These are phyloP conservation scores for Hypotaenidia okinawae DNA, from an alignment of 2,797 vertebrate species.

Conservation along the genomic window DNA sequence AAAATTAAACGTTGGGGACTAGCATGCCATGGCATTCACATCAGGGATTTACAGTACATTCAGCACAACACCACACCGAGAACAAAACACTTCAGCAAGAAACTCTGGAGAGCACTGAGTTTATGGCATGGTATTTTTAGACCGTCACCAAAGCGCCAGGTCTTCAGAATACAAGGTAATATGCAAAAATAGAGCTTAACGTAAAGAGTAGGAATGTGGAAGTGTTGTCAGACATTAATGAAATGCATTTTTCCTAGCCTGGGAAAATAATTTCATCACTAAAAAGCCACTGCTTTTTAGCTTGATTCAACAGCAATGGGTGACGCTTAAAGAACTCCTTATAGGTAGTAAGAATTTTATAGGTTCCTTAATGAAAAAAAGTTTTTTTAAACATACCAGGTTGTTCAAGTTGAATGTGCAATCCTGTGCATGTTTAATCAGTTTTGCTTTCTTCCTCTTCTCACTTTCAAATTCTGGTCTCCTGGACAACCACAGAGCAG, in stretches of 20 bases:
- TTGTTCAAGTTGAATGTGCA: background rate
- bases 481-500: background rate
- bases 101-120: background rate
- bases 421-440: background rate
- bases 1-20: background rate
- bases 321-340: background rate
- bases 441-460: conserved; percentile 12
- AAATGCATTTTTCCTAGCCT: conserved; percentile 3
- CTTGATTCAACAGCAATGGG: background rate
- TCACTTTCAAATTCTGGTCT: conserved; percentile 21
- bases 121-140: background rate
- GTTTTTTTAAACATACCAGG: background rate
- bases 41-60: background rate
- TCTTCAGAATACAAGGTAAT: background rate
- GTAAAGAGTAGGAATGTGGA: background rate
- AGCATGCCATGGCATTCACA: background rate
- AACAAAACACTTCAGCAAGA: background rate
- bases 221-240: background rate
- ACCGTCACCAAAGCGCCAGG: background rate
- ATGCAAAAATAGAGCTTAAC: background rate
- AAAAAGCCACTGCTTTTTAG: background rate
- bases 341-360: background rate
- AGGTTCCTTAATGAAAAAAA: background rate
- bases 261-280: conserved; percentile 8
- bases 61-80: background rate